Evolutionary conservation across 2,888 invertebrate genomes (phyloP), one percentile per base, ranked within the genome.

Genomic region (Bhutanitis thaidina): DNA sequence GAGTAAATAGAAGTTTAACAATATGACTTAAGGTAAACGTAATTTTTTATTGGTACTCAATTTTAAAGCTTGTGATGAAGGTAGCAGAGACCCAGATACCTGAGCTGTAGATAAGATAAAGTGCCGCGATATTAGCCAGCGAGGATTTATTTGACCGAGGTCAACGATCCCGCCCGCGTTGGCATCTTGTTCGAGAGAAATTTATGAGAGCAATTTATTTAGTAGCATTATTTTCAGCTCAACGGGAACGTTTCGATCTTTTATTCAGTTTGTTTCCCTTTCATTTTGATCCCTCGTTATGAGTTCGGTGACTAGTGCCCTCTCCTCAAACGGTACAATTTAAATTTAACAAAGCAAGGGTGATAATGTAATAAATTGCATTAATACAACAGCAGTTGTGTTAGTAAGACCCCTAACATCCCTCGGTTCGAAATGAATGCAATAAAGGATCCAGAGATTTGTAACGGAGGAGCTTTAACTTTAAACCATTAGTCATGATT

Each of bases 181-280:
- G 12, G 13, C n/a, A 13, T 27, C 7, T 25, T 13, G 10, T 5
- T 34, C 34, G 29, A 9, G 29, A 9, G 8, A 13, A 40, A 40
- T 40, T 40, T 40, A 40, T 27, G 40, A 29, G 29, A n/a, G 40
- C 40, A 40, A 25, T 40, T 40, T 29, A 27, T 14, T 40, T 12
- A 9, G 14, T 13, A 27, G 13, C 29, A 29, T 40, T 40, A 29
- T 34, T 40, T 40, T 38, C 12, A 12, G 20, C 20, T 38, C 38
- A 34, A 12, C 34, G 12, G 12, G 7, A 7, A 7, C 12, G 10
- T 12, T 34, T 40, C 12, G 12, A 13, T 40, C 13, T 20, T 29
- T 29, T 14, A 13, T 29, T 40, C 40, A 27, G 34, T 34, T 30
- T 30, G 35, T 35, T 36, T 14, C 36, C 15, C 36, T 15, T 15